Evolutionary conservation across 2,113 vertebrate species (phyloP), one percentile per base, ranked within the genome.

Genomic region (Thalassoma bifasciatum): DNA sequence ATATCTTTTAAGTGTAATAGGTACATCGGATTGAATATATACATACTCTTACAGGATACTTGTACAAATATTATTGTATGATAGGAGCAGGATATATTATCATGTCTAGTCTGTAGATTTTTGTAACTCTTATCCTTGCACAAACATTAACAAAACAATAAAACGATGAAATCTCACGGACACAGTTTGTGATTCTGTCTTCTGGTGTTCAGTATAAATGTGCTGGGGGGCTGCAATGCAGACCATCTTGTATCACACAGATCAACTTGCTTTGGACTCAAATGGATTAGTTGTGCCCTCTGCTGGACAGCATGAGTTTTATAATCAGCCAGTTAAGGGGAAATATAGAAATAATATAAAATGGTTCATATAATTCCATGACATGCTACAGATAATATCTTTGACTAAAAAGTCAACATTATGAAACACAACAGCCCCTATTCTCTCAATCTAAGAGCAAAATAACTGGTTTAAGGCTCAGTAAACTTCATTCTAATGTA

Each of bases 51-150:
- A 81, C 77, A 87, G 81, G 72, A 77, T 82, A 81, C 82, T 75
- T 91, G 90, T 88, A 89, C 82, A 90, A 91, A 91, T 91, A 91
- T 89, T 88, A 75, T 72, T 90, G 89, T 90, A 92, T 89, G 66
- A 91, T 91, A 91, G 90, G 64, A 86, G 87, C 81, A 85, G 88
- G 86, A 91, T 88, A 91, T 93, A 90, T 85, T 91, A 91, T 90
- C 82, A 88, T 92, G 75, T 88, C 70, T 90, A 89, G 86, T 87
- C 60, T 80, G 86, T 88, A 88, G 89, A 88, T 84, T 91, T 91
- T 93, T 92, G 85, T 91, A 90, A 91, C 87, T 89, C 82, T 83
- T 89, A 91, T 87, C 90, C 85, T 91, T 88, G 91, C 90, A 91
- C 92, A 93, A 79, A 84, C 53, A 88, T 85, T 90, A 87, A 86